Base-by-base conservation (phyloP, 2,113 vertebrate genomes). In the Choloepus hoffmanni region DNA sequence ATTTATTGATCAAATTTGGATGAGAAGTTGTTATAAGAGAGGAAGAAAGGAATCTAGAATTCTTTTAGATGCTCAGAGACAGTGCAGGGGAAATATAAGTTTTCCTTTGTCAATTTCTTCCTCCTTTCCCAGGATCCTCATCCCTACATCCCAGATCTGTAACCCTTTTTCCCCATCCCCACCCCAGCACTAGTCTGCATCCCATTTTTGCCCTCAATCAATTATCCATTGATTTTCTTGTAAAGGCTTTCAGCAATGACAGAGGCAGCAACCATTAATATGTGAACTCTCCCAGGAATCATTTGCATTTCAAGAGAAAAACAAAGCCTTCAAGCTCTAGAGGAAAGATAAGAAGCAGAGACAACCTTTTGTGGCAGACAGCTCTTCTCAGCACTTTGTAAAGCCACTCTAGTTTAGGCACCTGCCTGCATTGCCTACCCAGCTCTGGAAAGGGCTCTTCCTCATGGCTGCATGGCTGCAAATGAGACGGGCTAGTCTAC, bases 231-330 rank as follows among this genome's bases (percentile, higher is more conserved):
- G 55, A 23, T 50, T 90, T 86, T 62, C n/a, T 82, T 88, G 14
- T 45, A 90, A 43, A 92, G 21, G 1, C 84, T 28, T 67, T 93
- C 50, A 72, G 3, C 48, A 62, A 48, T 60, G 72, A 81, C 60
- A 36, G 36, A 36, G 36, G 36, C 36, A 2, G 36, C 36, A 70
- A 40, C 36, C 18, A 43, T 73, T 40, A 45, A 33, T 24, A 40
- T 93, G 81, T 83, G 30, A 86, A 65, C 6, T 79, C 45, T 84
- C 62, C 65, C 3, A 78, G 48, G 23, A 67, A 70, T 24, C 36
- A 65, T 63, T 92, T 90, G 12, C 19, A 72, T 94, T 95, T 92
- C 55, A 92, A 85, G 60, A 68, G 33, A 43, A 94, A 94, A 95
- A 77, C 65, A 85, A 89, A 48, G n/a, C 23, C 63, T 73, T 87